Evolutionary conservation across 1,140 invertebrate genomes (phyloP).

Genomic region (Calycopis cecrops): DNA sequence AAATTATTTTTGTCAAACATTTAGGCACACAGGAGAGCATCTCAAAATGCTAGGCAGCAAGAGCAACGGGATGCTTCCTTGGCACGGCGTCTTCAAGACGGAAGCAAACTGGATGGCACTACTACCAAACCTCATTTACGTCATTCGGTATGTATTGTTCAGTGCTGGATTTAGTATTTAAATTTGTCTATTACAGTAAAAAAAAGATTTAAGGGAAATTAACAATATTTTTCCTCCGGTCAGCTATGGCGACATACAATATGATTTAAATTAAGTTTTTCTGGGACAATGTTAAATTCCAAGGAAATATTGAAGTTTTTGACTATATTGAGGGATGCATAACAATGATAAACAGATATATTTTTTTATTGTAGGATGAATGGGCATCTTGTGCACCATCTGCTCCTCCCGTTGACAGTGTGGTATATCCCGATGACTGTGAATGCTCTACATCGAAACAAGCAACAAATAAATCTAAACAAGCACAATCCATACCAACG

Average conservation of each 20-base stretch:
- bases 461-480: conserved; percentile 47
- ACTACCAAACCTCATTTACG: conserved; percentile 42
- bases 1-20: neutral
- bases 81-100: conserved; percentile 57
- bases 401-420: conserved; percentile 54
- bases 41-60: conserved; percentile 56
- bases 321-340: too few species aligned
- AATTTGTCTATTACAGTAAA: too few species aligned
- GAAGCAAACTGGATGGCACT: conserved; percentile 52
- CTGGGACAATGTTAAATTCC: too few species aligned
- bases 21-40: conserved; percentile 46
- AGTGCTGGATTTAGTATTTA: neutral
- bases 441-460: conserved; percentile 55
- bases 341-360: too few species aligned
- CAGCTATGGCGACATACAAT: too few species aligned
- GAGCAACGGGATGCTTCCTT: conserved; percentile 67
- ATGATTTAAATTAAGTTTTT: too few species aligned
- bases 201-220: too few species aligned
- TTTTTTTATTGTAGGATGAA: conserved; percentile 36
- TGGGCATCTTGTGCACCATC: conserved; percentile 57
- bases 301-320: too few species aligned
- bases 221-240: too few species aligned
- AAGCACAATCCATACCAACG: conserved; percentile 60
- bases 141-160: conserved; percentile 37
- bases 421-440: conserved; percentile 70